Conservation (phyloP, 1,140 invertebrate species). For the Cyclina sinensis region DNA sequence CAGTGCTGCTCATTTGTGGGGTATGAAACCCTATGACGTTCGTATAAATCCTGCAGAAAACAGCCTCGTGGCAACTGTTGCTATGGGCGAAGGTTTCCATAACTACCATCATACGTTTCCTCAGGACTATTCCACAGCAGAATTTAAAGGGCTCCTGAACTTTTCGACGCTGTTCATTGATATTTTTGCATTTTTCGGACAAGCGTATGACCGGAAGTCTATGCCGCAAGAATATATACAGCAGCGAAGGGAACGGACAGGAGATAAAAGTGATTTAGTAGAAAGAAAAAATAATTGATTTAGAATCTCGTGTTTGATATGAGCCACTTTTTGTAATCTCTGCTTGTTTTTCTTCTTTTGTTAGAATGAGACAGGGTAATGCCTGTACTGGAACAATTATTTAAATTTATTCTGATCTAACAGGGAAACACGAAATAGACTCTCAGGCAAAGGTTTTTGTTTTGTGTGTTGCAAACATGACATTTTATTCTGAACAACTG, state of each 20-base stretch:
- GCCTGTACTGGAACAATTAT: too few relatives aligned
- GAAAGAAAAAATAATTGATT: neutral
- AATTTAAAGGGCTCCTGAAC: constrained; percentile 92
- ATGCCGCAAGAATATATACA: constrained; percentile 91
- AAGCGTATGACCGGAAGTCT: constrained; percentile 95
- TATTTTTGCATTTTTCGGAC: constrained; percentile 92
- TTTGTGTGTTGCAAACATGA: too few relatives aligned
- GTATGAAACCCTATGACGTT: constrained; percentile 95
- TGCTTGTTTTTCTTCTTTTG: too few relatives aligned
- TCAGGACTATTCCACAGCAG: constrained; percentile 92
- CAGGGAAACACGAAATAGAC: too few relatives aligned
- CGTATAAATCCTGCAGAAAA: constrained; percentile 90
- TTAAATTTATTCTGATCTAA: too few relatives aligned
- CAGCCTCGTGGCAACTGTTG: constrained; percentile 86
- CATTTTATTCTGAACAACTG: too few relatives aligned
- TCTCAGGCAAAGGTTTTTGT: too few relatives aligned
- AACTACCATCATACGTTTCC: constrained; percentile 99
- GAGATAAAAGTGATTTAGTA: constrained; percentile 88
- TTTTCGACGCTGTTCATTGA: constrained; percentile 94
- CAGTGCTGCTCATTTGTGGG: constrained; percentile 97
- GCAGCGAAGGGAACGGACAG: constrained; percentile 88
- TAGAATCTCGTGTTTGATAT: too few relatives aligned
- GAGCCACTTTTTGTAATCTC: too few relatives aligned
- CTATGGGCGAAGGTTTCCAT: constrained; percentile 93
- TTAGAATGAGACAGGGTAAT: too few relatives aligned